Evolutionary conservation across 1,140 invertebrate species (phyloP), one percentile per base, ranked within the genome.

Genomic region (Aphaenogaster rudis): DNA sequence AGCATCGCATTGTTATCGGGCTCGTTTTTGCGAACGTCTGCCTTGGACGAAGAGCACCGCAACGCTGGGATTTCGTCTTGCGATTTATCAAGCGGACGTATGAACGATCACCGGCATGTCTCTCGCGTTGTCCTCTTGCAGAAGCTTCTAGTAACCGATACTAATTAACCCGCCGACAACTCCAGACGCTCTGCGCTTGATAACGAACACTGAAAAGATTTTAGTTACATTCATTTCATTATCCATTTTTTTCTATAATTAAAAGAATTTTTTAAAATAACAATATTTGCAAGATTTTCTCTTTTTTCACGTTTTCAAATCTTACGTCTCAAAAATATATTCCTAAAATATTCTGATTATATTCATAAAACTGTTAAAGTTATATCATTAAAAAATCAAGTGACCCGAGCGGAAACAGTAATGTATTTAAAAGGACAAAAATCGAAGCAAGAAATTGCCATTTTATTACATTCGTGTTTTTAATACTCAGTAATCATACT

Each of bases 1-100:
- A 57, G 52, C 52, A n/a, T 42, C 33, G 45, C 21, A 84, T 89
- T 86, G 84, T 87, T 88, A 79, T 87, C 57, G 48, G 39, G 66
- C 79, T 88, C 61, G 67, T 89, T 89, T 90, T 87, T 50, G 39
- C 28, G 42, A 3, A 50, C 15, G 33, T 69, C 17, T 42, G 28
- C 3, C 28, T 69, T 17, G 21, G 4, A 1, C 66, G 0, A 66
- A 33, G 54, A 84, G 7, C 39, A 42, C 1, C 11, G 48, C 33
- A 21, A 57, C 36, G 63, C 50, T n/a, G 9, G 69, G 5, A 82
- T 71, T 50, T 86, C 42, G 48, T 72, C 86, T 76, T 36, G 52
- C 52, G 66, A 86, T 86, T 82, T 48, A 71, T 86, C 86, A 86
- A 48, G 1, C 17, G 61, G 69, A 82, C 48, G 15, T 45, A 67